Percentiles rank a stretch among this genome's conserved stretches.
Conservation (phyloP, 2,797 vertebrate genomes). For the Glyptemys insculpta region DNA sequence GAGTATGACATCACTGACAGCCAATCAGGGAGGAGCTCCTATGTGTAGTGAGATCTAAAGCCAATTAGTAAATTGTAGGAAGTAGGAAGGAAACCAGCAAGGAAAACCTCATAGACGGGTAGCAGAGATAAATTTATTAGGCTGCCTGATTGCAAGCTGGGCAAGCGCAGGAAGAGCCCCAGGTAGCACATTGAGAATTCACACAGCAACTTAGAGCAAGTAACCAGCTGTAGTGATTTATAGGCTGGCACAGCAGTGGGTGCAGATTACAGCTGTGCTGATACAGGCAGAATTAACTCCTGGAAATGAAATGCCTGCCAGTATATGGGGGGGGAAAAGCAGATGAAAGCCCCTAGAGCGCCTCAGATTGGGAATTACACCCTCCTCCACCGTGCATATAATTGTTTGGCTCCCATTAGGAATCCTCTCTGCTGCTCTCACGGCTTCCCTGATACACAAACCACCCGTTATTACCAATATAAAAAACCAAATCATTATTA, state of each 20-base stretch:
- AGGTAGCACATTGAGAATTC: neutral
- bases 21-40: slow-evolving; percentile 9
- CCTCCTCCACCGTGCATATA: slow-evolving; percentile 27
- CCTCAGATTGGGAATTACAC: slow-evolving; percentile 51
- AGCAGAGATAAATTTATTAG: slow-evolving; percentile 27
- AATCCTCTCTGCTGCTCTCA: slow-evolving; percentile 27
- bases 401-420: slow-evolving; percentile 45
- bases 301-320: slow-evolving; percentile 66
- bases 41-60: neutral
- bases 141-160: neutral
- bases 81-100: slow-evolving; percentile 42
- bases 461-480: neutral
- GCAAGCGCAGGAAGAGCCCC: slow-evolving; percentile 10
- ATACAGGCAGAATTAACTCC: slow-evolving; percentile 51
- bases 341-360: slow-evolving; percentile 42
- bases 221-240: slow-evolving; percentile 45
- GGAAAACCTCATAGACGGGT: neutral
- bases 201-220: neutral
- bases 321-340: neutral
- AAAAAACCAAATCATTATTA: neutral
- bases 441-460: slow-evolving; percentile 29
- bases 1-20: slow-evolving; percentile 5
- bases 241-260: slow-evolving; percentile 30
- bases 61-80: neutral
- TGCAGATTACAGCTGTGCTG: slow-evolving; percentile 58